These are phyloP conservation scores for Clinocottus analis DNA, from an alignment of 2,113 vertebrate species.

Conservation along the genomic window DNA sequence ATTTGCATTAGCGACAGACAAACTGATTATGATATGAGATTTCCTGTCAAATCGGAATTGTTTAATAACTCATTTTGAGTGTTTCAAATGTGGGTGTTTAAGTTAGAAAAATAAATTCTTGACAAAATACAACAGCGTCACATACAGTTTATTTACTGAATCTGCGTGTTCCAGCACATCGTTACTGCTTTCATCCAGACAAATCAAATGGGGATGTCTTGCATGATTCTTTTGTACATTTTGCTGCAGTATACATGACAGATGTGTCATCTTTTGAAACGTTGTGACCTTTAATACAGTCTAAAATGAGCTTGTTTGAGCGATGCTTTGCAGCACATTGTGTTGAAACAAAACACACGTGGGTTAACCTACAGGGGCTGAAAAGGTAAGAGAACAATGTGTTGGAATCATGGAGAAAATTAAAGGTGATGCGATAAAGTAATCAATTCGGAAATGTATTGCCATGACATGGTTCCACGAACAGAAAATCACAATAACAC, in stretches of 20 bases:
- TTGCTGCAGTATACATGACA: not conserved
- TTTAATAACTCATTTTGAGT: not conserved
- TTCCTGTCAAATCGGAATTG: not conserved
- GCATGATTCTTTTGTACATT: not conserved
- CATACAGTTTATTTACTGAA: not conserved
- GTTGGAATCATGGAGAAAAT: not conserved
- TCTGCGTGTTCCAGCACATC: not conserved
- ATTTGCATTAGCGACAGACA: not conserved
- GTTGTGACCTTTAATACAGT: not conserved
- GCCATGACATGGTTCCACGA: not conserved
- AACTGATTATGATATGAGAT: not conserved
- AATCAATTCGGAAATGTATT: not conserved
- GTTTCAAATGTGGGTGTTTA: not conserved
- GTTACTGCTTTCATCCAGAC: not conserved
- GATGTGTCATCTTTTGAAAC: not conserved
- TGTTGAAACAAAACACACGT: not conserved
- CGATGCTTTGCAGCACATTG: not conserved
- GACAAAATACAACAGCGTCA: not conserved
- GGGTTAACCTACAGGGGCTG: not conserved
- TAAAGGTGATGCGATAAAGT: not conserved
- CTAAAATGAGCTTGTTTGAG: not conserved
- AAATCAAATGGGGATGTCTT: not conserved
- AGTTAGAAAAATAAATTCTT: not conserved
- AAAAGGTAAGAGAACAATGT: not conserved
- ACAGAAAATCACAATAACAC: not conserved